phyloP scores from a whole-genome alignment of 2,113 vertebrate species.

The Parotia lawesii region DNA sequence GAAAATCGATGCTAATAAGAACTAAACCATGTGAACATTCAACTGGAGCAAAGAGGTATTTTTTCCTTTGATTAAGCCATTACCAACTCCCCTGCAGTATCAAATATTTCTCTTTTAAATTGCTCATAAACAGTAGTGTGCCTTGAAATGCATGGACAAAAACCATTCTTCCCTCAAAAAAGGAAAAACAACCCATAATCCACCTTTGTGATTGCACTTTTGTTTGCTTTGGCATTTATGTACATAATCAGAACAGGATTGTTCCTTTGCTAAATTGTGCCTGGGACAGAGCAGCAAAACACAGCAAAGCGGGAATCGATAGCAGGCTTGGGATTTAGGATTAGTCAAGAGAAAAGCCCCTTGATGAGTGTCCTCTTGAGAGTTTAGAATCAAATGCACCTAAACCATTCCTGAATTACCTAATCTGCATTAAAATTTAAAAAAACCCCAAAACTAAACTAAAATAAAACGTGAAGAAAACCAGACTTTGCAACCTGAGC shows the following conservation, averaged over 20 bases:
- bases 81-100: neutral
- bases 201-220: neutral
- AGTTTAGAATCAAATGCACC: neutral
- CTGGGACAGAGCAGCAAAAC: neutral
- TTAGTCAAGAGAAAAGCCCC: neutral
- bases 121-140: neutral
- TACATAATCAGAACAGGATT: neutral
- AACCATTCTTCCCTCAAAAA: neutral
- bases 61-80: conserved; percentile 18
- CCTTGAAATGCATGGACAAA: neutral
- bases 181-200: neutral
- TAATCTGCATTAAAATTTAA: neutral
- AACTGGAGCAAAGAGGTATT: neutral
- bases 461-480: neutral
- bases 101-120: conserved; percentile 6
- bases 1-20: conserved; percentile 16
- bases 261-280: neutral
- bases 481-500: neutral
- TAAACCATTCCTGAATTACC: neutral
- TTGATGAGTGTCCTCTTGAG: neutral
- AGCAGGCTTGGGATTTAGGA: neutral
- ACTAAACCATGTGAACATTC: neutral
- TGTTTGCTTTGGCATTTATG: neutral
- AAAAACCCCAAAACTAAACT: neutral
- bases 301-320: neutral